phyloP scores from a whole-genome alignment of 2,113 vertebrate genomes.

The Phainopepla nitens region DNA sequence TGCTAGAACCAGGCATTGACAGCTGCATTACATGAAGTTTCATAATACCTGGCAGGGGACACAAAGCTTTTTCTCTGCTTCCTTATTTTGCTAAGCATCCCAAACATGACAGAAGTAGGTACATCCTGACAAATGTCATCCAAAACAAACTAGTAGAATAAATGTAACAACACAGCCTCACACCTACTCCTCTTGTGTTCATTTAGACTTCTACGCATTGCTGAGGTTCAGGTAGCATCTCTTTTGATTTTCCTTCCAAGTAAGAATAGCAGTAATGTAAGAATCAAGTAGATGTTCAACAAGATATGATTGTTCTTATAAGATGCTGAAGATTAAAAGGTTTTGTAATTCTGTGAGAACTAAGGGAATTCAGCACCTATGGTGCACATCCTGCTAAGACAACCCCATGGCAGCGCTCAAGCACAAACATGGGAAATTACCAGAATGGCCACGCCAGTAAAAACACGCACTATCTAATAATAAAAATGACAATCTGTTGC shows the following conservation, averaged over 20 bases:
- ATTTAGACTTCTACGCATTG: background rate
- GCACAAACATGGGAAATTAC: background rate
- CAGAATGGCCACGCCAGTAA: background rate
- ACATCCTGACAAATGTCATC: background rate
- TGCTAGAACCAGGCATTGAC: background rate
- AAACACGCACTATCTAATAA: background rate
- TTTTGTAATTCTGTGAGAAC: background rate
- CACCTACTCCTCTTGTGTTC: background rate
- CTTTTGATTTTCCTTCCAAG: background rate
- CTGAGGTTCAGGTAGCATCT: background rate
- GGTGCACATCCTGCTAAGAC: background rate
- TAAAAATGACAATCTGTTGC: background rate
- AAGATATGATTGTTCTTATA: background rate
- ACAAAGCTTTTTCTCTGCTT: background rate
- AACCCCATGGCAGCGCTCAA: background rate
- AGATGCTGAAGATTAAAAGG: background rate
- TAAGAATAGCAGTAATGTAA: background rate
- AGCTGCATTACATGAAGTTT: background rate
- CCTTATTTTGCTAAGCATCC: background rate
- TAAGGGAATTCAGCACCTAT: background rate
- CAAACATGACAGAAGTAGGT: background rate
- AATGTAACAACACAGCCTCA: background rate
- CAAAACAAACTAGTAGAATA: background rate
- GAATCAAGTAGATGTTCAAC: background rate
- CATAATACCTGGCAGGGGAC: accelerated